Base-by-base conservation (phyloP, 2,797 vertebrate species). In the Gadopsis bispinosus region DNA sequence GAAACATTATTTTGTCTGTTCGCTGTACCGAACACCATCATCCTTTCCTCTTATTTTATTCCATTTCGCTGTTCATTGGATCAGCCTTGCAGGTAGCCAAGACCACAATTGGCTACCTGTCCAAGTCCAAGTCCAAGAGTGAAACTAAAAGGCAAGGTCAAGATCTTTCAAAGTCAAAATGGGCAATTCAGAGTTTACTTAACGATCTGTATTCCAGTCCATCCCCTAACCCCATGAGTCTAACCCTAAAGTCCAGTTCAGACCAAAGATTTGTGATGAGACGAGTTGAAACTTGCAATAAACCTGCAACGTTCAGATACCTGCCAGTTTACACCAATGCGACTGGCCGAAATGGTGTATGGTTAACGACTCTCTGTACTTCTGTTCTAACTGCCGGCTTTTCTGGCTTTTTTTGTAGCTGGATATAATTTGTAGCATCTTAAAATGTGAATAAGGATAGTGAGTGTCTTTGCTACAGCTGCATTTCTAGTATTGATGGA, bases 11-110 rank as follows among this genome's bases (percentile, higher is more conserved):
- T 76, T 78, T 77, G 78, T 69, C 68, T 77, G 64, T 59, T 79
- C 5, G 20, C 63, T 64, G 69, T 59, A 56, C 77, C 56, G 66
- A 72, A 67, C 76, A 78, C 68, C 41, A 39, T 77, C 72, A 79
- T 63, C 75, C 78, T 77, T 60, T 83, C 37, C 62, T 77, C 67
- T 77, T 43, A 78, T 87, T 79, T 89, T 56, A 80, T 80, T 80
- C 67, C 72, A 87, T 90, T 87, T 82, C n/a, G 37, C 87, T 84
- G 80, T 85, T 85, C 77, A 83, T 22, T 91, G 81, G 77, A 82
- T 86, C 54, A 65, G 73, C 29, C 14, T 80, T 56, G 35, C 54
- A 51, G 26, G 29, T 14, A 50, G 65, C 62, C 68, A 59, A 55
- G 61, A 83, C 41, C 45, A 26, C 2, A 0, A 71, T n/a, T 22